These are phyloP conservation scores for Xenopus tropicalis DNA, from an alignment of 2,113 vertebrate species.

Conservation along the genomic window UCB_Xtro_10.0 CM004445.2:143764501-143765000, in stretches of 20 bases:
- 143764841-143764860: slow-evolving; percentile 73
- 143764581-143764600: slow-evolving; percentile 60
- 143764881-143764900: slow-evolving; percentile 67
- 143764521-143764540: slow-evolving; percentile 73
- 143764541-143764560: slow-evolving; percentile 52
- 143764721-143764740: too few relatives aligned
- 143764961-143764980: slow-evolving; percentile 77
- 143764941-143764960: slow-evolving; percentile 71
- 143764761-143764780: too few relatives aligned
- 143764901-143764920: slow-evolving; percentile 52
- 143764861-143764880: slow-evolving; percentile 60
- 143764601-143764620: slow-evolving; percentile 73
- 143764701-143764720: neutral
- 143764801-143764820: too few relatives aligned
- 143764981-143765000: slow-evolving; percentile 74
- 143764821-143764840: slow-evolving; percentile 60
- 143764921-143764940: slow-evolving; percentile 56
- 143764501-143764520: slow-evolving; percentile 75
- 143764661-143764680: slow-evolving; percentile 64
- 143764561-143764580: slow-evolving; percentile 48
- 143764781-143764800: too few relatives aligned
- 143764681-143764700: neutral
- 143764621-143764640: slow-evolving; percentile 71
- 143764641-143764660: slow-evolving; percentile 66
- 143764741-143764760: too few relatives aligned